phyloP scores from a whole-genome alignment of 2,888 invertebrate species.

The Coelopa pilipes region DNA sequence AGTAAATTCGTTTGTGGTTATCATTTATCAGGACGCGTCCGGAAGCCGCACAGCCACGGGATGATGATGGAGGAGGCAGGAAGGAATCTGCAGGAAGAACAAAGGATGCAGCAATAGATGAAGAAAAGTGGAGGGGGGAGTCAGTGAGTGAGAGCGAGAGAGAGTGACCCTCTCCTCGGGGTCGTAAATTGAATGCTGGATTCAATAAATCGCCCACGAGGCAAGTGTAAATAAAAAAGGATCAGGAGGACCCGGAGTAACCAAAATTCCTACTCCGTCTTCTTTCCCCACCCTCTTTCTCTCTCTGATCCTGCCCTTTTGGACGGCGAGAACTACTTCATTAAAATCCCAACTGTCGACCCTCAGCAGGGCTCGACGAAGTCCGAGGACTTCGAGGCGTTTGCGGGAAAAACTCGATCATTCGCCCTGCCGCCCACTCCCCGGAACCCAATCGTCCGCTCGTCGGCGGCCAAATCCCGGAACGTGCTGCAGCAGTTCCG shows the following conservation, averaged over 20 bases:
- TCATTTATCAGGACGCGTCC: slow-evolving; percentile 29
- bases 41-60: neutral
- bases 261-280: no score
- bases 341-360: no score
- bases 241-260: no score
- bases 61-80: no score
- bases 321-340: no score
- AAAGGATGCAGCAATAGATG: no score
- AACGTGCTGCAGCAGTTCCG: slow-evolving; percentile 24
- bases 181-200: neutral
- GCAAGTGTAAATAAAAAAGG: no score
- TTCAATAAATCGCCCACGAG: neutral
- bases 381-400: neutral
- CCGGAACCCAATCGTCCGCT: no score
- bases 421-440: neutral
- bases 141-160: neutral
- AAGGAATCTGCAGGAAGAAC: neutral
- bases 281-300: no score
- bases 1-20: slow-evolving; percentile 32
- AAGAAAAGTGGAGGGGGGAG: neutral
- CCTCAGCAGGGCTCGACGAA: no score
- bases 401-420: neutral
- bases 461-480: slow-evolving; percentile 10
- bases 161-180: neutral
- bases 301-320: no score